Evolutionary conservation across 1,140 invertebrate genomes (phyloP).

Genomic region (Meloidogyne chitwoodi): DNA sequence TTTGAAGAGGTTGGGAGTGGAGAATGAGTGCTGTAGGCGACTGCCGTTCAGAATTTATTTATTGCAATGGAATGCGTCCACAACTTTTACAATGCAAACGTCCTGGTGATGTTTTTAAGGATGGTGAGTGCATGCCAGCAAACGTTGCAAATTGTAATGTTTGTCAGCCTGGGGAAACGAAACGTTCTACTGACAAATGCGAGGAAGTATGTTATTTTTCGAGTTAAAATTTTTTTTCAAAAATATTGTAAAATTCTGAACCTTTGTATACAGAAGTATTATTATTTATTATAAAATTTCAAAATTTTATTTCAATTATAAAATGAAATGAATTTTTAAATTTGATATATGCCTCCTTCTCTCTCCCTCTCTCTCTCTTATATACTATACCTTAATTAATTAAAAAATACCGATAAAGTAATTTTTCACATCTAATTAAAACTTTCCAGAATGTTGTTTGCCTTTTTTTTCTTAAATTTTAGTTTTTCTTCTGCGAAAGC

Average conservation of each 20-base stretch:
- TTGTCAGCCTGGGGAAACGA: constrained; percentile 15
- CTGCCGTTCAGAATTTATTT: constrained; percentile 15
- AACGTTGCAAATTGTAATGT: constrained; percentile 6
- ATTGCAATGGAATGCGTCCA: constrained; percentile 22
- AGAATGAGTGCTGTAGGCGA: constrained; percentile 21
- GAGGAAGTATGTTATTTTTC: constrained; percentile 3
- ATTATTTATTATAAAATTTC: neutral
- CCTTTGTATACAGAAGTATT: neutral
- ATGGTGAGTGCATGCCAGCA: constrained; percentile 12
- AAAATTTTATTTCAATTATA: neutral
- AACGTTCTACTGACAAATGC: constrained; percentile 24
- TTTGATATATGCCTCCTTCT: no score
- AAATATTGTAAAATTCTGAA: neutral
- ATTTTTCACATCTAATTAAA: neutral
- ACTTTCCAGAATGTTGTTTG: neutral
- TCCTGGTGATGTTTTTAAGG: constrained; percentile 10
- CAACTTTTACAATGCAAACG: constrained; percentile 24
- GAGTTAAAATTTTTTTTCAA: neutral
- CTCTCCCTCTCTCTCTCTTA: neutral
- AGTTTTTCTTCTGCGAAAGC: constrained; percentile 25
- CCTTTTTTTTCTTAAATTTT: neutral
- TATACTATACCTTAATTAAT: no score
- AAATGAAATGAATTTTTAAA: neutral
- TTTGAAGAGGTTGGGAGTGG: constrained; percentile 26
- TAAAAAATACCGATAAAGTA: no score